A percentile compares a stretch with the other conserved stretches of the same genome.
phyloP scores from a whole-genome alignment of 2,113 vertebrate species.

The Panthera tigris region DNA sequence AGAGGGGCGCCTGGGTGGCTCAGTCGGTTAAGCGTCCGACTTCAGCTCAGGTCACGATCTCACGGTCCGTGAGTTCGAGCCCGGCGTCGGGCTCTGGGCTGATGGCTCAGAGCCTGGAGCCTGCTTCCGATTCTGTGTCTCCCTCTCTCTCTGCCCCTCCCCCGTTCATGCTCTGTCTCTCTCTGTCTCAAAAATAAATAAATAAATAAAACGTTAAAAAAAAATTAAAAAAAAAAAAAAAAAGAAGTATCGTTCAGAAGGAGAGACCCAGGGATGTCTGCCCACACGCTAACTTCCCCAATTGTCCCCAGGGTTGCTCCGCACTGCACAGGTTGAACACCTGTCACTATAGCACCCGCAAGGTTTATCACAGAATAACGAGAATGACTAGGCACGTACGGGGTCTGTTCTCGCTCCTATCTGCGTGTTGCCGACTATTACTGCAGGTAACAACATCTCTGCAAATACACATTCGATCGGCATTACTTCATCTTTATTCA shows the following conservation, averaged over 20 bases:
- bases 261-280: background rate
- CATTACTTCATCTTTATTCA: background rate
- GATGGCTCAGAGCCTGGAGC: too few relatives aligned
- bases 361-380: background rate
- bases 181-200: too few relatives aligned
- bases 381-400: background rate
- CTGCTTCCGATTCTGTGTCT: too few relatives aligned
- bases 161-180: too few relatives aligned
- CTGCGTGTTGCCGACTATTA: background rate
- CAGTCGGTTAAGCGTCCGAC: too few relatives aligned
- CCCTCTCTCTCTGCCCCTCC: too few relatives aligned
- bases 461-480: background rate
- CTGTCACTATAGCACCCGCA: background rate
- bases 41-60: too few relatives aligned
- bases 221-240: too few relatives aligned
- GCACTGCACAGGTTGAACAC: background rate
- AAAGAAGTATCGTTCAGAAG: background rate
- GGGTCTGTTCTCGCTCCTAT: background rate
- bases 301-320: background rate
- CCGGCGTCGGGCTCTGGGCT: too few relatives aligned
- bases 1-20: too few relatives aligned
- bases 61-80: too few relatives aligned
- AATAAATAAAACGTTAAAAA: too few relatives aligned
- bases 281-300: background rate
- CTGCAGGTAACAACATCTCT: background rate